Percentiles rank a stretch among this genome's conserved stretches.
phyloP scores from a whole-genome alignment of 2,113 vertebrate species.

The Arothron firmamentum region DNA sequence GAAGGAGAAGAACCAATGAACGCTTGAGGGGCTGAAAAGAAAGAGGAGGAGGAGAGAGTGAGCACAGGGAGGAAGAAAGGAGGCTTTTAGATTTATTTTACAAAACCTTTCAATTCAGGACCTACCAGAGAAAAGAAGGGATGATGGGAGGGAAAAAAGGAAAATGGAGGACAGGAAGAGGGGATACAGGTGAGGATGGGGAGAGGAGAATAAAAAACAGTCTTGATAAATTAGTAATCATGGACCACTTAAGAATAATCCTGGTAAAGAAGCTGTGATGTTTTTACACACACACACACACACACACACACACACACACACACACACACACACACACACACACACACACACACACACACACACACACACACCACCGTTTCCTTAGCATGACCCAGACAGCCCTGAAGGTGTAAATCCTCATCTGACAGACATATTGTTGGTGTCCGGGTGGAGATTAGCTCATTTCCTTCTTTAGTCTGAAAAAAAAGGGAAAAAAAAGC shows the following conservation, averaged over 20 bases:
- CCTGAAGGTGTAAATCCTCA: slow-evolving; percentile 56
- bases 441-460: slow-evolving; percentile 56
- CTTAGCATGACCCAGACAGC: slow-evolving; percentile 38
- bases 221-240: no score
- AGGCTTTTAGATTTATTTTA: no score
- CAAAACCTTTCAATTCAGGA: no score
- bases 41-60: slow-evolving; percentile 5
- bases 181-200: neutral
- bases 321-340: slow-evolving; percentile 1
- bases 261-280: slow-evolving; percentile 51
- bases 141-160: neutral
- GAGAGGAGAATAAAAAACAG: neutral
- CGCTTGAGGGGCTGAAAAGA: neutral
- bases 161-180: neutral
- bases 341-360: neutral
- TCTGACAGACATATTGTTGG: slow-evolving; percentile 46
- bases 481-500: slow-evolving; percentile 41
- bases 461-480: slow-evolving; percentile 38
- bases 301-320: slow-evolving; percentile 3
- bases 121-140: neutral
- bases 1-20: neutral
- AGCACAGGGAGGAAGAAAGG: neutral
- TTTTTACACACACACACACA: slow-evolving; percentile 26
- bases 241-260: no score
- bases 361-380: neutral